Base-by-base conservation (phyloP, 2,113 vertebrate species). In the Struthidea cinerea region DNA sequence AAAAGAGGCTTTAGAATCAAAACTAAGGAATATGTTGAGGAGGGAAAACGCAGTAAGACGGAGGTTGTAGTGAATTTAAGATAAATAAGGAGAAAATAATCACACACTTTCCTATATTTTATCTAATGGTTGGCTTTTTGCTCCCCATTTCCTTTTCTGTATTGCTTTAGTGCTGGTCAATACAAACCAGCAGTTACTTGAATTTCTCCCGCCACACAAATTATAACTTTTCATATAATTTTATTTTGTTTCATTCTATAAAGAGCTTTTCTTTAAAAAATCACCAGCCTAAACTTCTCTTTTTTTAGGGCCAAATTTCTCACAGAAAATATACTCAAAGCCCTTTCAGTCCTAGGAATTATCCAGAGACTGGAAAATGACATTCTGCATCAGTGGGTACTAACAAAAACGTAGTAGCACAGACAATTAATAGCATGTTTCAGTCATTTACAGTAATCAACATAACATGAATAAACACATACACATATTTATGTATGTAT, bases 241-340 rank as follows among this genome's bases (percentile, higher is more conserved):
- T 57, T 39, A 39, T 82, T 77, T 74, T 27, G 14, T 68, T 85
- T n/a, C 4, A 10, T 78, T 82, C 23, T 39, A 13, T 60, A 13
- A 41, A 78, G 41, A 68, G 3, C 1, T 81, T 50, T 65, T 23
- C 27, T 69, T 32, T 47, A 13, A 80, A 70, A 44, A 27, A 44
- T 16, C 3, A 35, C 2, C 7, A 27, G 19, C 7, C 3, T 33
- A 75, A 53, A 20, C 11, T 3, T 35, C 5, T 55, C 2, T 2
- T 33, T 41, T 83, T 71, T 71, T 42, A 33, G 5, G 13, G 6
- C 2, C 7, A 30, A 32, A 44, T 78, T 87, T 20, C 8, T 76
- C 9, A 23, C 41, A 30, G 30, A 84, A 78, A 55, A 68, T 70
- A 11, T 28, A 11, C 21, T 64, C 12, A 53, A 65, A 55, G 13